Base-by-base conservation (phyloP, 2,113 vertebrate species). In the Ploceus nigricollis region DNA sequence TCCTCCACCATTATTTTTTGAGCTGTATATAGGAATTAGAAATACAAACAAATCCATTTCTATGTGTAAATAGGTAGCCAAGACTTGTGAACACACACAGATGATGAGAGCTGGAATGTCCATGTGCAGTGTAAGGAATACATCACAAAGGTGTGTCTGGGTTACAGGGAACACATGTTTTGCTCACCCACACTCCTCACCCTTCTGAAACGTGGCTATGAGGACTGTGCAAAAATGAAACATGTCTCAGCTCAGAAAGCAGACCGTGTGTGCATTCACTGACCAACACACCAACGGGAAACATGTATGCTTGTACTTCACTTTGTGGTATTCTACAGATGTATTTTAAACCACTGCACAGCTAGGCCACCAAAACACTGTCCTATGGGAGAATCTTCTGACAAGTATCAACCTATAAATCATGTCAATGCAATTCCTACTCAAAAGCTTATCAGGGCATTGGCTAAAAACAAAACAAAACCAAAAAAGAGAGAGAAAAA, bases 201-300 rank as follows among this genome's bases (percentile, higher is more conserved):
- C 27, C 31, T 56, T 33, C 45, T 31, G 48, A 47, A 68, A 44
- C 2, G 0, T 50, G 28, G 24, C 60, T 63, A 6, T 5, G 37
- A 27, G 25, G 47, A 50, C 51, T 10, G 12, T 13, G 21, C 45
- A 69, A 50, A 71, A 68, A 65, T 6, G 25, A 40, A 82, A 45
- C 45, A 61, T 5, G 39, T 48, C 70, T 58, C 66, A 75, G 51
- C 31, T 82, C 78, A 71, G 72, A 60, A 87, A 69, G 31, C 47
- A 79, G 48, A 44, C 40, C 0, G 0, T 22, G 45, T 1, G 0
- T 13, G 40, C 20, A 15, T 13, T 56, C 57, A n/a, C 37, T 37
- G 82, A 75, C 65, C 47, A 64, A 12, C 56, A 47, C 35, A 6
- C 24, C 14, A 37, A 22, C 24, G 82, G 40, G 47, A 78, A 51